A percentile compares a stretch with the other conserved stretches of the same genome.
Evolutionary conservation across 2,888 invertebrate genomes (phyloP).

Genomic region (Crematogaster levior): DNA sequence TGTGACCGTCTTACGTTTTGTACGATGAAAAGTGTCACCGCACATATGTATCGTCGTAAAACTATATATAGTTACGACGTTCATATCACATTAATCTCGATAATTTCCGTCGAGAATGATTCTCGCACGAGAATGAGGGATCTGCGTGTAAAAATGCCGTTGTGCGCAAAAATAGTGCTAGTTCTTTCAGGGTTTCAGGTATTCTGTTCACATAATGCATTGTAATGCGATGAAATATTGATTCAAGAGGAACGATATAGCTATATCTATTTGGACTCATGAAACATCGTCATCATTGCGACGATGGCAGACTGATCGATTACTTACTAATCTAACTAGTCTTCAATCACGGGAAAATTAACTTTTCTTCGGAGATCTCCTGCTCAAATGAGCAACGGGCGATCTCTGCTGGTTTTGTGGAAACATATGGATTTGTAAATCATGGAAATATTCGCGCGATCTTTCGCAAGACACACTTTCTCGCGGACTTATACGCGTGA

Average conservation of each 20-base stretch:
- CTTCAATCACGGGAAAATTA: background rate
- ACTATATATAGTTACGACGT: constrained; percentile 3
- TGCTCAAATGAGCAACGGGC: background rate
- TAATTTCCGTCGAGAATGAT: background rate
- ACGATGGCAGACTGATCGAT: constrained; percentile 1
- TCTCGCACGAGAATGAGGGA: constrained; percentile 8
- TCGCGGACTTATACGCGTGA: constrained; percentile 20
- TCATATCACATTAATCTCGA: constrained; percentile 45
- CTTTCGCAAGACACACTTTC: constrained; percentile 35
- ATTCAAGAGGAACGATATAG: constrained; percentile 19
- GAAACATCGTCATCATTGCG: background rate
- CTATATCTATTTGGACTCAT: constrained; percentile 1
- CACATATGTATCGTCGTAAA: constrained; percentile 13
- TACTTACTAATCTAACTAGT: constrained; percentile 6
- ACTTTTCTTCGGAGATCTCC: background rate
- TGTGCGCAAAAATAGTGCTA: constrained; percentile 32
- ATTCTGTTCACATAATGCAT: background rate
- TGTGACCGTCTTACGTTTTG: background rate
- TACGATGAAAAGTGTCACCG: constrained; percentile 16
- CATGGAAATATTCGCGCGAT: constrained; percentile 11
- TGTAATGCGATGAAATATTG: background rate
- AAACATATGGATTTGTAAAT: constrained; percentile 23
- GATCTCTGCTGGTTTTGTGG: background rate
- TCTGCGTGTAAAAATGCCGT: constrained; percentile 32
- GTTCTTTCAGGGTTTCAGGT: constrained; percentile 1